These are phyloP conservation scores for Cataglyphis hispanica DNA, from an alignment of 1,140 invertebrate genomes.

Conservation along the genomic window DNA sequence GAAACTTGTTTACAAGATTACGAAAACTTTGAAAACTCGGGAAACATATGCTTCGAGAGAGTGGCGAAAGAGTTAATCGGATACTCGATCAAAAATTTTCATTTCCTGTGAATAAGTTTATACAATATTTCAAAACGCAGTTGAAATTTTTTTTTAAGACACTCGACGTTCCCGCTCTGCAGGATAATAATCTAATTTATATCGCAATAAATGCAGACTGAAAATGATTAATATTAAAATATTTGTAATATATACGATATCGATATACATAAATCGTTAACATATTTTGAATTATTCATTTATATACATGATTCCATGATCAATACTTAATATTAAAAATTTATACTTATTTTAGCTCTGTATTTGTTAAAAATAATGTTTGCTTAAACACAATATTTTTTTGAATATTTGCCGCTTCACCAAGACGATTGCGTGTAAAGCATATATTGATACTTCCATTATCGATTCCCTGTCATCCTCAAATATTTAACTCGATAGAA, in stretches of 20 bases:
- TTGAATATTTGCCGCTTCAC: constrained; percentile 47
- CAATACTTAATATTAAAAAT: not conserved
- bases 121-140: not conserved
- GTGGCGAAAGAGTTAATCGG: constrained; percentile 16
- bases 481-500: constrained; percentile 63
- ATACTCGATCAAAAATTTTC: not conserved
- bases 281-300: constrained; percentile 2
- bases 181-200: constrained; percentile 4
- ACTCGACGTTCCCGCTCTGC: not conserved
- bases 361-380: constrained; percentile 9
- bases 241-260: not conserved
- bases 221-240: constrained; percentile 6
- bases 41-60: constrained; percentile 9
- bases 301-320: not conserved
- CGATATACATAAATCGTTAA: not conserved
- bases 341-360: too few relatives aligned
- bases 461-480: constrained; percentile 56
- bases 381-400: constrained; percentile 24
- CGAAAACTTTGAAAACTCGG: constrained; percentile 5
- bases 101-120: not conserved
- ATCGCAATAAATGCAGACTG: not conserved
- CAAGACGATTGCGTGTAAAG: constrained; percentile 26
- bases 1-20: not conserved
- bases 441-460: constrained; percentile 59
- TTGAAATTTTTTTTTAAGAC: not conserved